Evolutionary conservation across 64 coral and sea anemone genomes (phyloP), one percentile per base, ranked within the genome.

Genomic region (Pocillopora damicornis): DNA sequence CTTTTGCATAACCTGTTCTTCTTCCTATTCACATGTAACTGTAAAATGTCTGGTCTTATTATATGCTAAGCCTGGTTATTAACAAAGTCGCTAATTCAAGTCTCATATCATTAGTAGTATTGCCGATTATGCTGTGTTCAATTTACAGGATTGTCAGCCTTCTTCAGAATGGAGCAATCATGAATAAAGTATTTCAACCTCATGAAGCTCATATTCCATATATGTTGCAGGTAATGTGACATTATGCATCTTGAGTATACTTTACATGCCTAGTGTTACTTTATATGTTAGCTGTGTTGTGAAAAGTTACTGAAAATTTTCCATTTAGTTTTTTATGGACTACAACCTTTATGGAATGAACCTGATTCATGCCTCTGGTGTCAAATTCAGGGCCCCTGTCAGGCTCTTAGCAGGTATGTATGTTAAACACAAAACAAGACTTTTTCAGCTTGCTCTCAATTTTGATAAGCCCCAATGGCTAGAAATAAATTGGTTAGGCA

Each of bases 341-440:
- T 93, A 95, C 79, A 99, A 99, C 37, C 88, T 99, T 13, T 95
- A 99, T 95, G 97, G 97, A 81, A 99, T 99, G 97, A 99, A 99
- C 69, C 61, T 99, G 38, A 79, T 99, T 63, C 78, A 99, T 87
- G 72, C 88, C 36, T 92, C 87, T 18, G 23, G 58, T 68, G 91
- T 87, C 15, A 89, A 93, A 58, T 99, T 99, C 75, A 95, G 97
- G 62, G 60, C 56, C 65, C 94, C 94, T 34, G 61, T 97, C 60
- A 87, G 76, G 61, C 45, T 90, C 38, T 75, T 35, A 42, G 74
- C 74, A 87, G 91, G 91, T 97, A 35, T 74, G 67, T 74, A 60
- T 56, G 2, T 51, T 51, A 4, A 7, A 4, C 42, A 7, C 42
- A 51, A 51, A 51, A 51, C 42, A 7, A 51, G 64, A 67, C 64